Base-by-base conservation (phyloP, 2,113 vertebrate species). In the Odobenus rosmarus region DNA sequence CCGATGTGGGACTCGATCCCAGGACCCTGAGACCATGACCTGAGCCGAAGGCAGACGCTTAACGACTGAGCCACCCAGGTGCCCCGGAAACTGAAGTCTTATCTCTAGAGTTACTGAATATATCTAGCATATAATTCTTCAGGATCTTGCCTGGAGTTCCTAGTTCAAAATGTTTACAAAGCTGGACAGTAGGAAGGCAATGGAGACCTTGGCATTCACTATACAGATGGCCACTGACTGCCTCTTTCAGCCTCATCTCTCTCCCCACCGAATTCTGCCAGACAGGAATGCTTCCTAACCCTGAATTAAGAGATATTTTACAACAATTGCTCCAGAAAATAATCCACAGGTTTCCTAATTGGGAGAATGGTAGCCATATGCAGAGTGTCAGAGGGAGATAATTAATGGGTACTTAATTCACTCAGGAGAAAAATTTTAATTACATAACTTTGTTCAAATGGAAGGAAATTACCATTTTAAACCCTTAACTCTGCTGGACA, bases 381-480 rank as follows among this genome's bases (percentile, higher is more conserved):
- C n/a, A 39, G 23, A 93, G 21, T 31, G 42, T 94, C 31, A 80
- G 53, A 85, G 23, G 42, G 72, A 79, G 46, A 90, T 28, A 90
- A 76, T 72, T 72, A 96, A 72, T 72, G 55, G 26, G 42, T 86
- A 74, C 55, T 53, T 83, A 86, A 72, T 90, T 59, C 42, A 80
- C 39, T 61, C 72, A 62, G 55, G 74, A 88, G 53, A 82, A 74
- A 92, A 59, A 53, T 88, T 64, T 80, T 74, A 81, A 80, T 92
- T 92, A 92, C 0, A 4, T 76, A 83, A 76, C 23, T 62, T 64
- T 57, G 13, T 74, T 93, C 36, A 76, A 82, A 83, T 76, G 59
- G 36, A 82, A 92, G 46, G 55, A 74, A 88, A 82, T 55, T 93
- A 88, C 57, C 36, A 55, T 88, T 83, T 82, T 92, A 67, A 84